A percentile compares a stretch with the other conserved stretches of the same genome.
Evolutionary conservation across 2,888 invertebrate genomes (phyloP).

Genomic region (Cephus pygmeus): DNA sequence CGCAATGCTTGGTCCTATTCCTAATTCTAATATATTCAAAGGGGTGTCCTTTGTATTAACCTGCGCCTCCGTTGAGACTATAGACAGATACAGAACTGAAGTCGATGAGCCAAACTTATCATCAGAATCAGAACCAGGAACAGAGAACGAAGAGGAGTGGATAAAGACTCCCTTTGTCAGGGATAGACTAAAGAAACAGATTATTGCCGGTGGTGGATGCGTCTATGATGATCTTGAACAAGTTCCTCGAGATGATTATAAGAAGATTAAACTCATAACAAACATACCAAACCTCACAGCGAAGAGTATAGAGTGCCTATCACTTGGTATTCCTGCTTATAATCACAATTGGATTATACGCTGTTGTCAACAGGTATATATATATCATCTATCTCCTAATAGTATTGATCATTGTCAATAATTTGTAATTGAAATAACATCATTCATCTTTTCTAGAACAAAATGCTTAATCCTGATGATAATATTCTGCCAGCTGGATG

Average conservation of each 20-base stretch:
- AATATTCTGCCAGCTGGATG: conserved; percentile 74
- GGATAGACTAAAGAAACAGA: conserved; percentile 72
- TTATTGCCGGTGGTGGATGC: conserved; percentile 73
- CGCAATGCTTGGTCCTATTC: conserved; percentile 70
- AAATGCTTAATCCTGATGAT: conserved; percentile 65
- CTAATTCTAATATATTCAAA: conserved; percentile 66
- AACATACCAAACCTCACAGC: conserved; percentile 79
- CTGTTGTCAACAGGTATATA: conserved; percentile 67
- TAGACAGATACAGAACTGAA: conserved; percentile 46
- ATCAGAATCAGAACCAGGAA: conserved; percentile 65
- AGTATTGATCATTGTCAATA: neutral
- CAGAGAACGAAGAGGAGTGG: conserved; percentile 72
- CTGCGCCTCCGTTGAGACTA: conserved; percentile 66
- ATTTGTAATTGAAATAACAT: neutral
- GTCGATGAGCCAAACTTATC: conserved; percentile 62
- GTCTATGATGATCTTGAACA: conserved; percentile 71
- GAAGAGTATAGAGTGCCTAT: conserved; percentile 79
- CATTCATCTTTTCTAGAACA: conserved; percentile 45
- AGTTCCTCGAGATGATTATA: conserved; percentile 70
- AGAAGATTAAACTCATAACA: conserved; percentile 72
- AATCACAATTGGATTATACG: conserved; percentile 79
- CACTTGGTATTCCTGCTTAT: conserved; percentile 72
- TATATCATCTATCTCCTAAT: conserved; percentile 8
- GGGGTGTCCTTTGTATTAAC: conserved; percentile 72
- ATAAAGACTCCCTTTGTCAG: conserved; percentile 67